Evolutionary conservation across 2,113 vertebrate species (phyloP).

Genomic region (Scolopax mira): DNA sequence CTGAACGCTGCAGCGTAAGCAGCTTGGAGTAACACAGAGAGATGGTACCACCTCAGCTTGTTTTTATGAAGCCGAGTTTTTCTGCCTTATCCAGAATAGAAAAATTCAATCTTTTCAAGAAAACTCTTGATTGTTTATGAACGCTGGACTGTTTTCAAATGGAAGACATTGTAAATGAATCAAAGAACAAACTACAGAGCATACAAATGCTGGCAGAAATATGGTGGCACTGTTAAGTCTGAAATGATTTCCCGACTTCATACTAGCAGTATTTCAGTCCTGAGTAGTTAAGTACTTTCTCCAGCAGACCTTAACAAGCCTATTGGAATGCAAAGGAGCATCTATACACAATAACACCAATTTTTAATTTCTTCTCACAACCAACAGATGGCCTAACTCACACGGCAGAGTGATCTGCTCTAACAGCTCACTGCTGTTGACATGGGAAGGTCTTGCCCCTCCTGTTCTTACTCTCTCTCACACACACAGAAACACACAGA

Average conservation of each 20-base stretch:
- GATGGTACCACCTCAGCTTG: too few species aligned
- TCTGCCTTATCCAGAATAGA: neutral
- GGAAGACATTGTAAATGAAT: neutral
- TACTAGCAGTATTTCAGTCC: neutral
- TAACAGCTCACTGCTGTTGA: neutral
- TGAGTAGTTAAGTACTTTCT: neutral
- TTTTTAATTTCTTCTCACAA: neutral
- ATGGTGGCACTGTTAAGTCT: neutral
- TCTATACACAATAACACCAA: accelerated
- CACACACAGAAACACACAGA: neutral
- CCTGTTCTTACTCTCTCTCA: neutral
- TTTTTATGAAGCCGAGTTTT: neutral
- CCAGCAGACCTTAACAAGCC: neutral
- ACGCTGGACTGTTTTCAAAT: neutral
- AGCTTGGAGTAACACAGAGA: too few species aligned
- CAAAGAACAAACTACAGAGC: neutral
- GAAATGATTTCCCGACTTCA: neutral
- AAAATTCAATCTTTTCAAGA: neutral
- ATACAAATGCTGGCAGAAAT: neutral
- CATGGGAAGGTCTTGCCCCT: neutral
- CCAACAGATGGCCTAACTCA: neutral
- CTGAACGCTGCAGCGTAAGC: accelerated
- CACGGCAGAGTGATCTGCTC: neutral
- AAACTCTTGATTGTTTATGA: neutral
- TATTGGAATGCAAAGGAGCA: neutral